Base-by-base conservation (phyloP, 2,797 vertebrate species). In the Gobio occitaniae region DNA sequence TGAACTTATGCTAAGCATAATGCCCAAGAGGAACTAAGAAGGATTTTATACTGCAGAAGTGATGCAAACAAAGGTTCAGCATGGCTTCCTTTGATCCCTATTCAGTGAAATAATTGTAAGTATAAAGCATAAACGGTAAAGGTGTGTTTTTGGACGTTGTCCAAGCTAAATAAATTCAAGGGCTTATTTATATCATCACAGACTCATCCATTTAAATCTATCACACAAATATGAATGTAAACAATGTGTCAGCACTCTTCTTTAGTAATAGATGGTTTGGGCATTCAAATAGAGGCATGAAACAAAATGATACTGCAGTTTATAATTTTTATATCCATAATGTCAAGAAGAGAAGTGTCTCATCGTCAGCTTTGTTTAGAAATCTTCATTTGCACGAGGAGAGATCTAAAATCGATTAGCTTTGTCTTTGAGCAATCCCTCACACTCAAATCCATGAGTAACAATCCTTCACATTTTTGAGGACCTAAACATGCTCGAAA, bases 41-140 rank as follows among this genome's bases (percentile, higher is more conserved):
- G 16, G 87, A 83, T 65, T 94, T 93, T 93, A 92, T 93, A 90
- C 91, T 92, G 88, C 88, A 91, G 88, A 87, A 91, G 89, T 89
- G 90, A 92, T 90, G 92, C 90, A 92, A 80, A 72, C 86, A 84
- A 89, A 91, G 89, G 90, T 91, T 90, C 90, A 32, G 82, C 10
- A 56, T 38, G 44, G 21, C 63, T 56, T 13, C 80, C 92, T 94
- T 94, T 92, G 91, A 94, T 94, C 92, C 89, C 32, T 13, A 17
- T 21, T 83, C 78, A 59, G 65, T 71, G 32, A 85, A 80, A 81
- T 66, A 59, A 80, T 44, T 82, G 66, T 15, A 59, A 56, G 56
- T 74, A n/a, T 74, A 4, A 82, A 74, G 17, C 80, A 82, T 32
- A 17, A 47, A 59, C 19, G 36, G 61, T 25, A 68, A 69, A 78